Conservation (phyloP, 23 tunicate genomes). For the Ciona savignyi region DNA sequence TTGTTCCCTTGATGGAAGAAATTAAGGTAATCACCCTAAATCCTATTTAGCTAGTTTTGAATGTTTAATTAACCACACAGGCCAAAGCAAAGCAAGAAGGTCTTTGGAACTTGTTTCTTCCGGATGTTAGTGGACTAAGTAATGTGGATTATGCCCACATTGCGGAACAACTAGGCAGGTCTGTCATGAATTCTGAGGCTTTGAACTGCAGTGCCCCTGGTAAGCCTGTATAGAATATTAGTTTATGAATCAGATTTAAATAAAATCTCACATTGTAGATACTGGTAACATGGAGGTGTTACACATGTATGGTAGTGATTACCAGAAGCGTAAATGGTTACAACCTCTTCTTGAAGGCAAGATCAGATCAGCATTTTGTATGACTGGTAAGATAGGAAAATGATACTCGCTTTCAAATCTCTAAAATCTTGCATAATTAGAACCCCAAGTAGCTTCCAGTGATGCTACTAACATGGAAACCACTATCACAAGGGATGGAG, state of each 20-base stretch:
- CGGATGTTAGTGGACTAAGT: constrained; percentile 74
- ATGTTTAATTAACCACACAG: constrained; percentile 10
- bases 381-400: constrained; percentile 59
- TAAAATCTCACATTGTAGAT: constrained; percentile 35
- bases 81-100: constrained; percentile 81
- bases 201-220: constrained; percentile 96
- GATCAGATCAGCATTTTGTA: constrained; percentile 90
- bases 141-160: constrained; percentile 96
- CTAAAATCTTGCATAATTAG: too few relatives aligned
- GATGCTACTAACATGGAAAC: constrained; percentile 97
- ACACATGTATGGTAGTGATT: constrained; percentile 83
- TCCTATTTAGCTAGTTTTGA: background rate
- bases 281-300: constrained; percentile 99
- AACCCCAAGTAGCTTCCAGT: constrained; percentile 97
- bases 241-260: background rate
- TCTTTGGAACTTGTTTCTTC: constrained; percentile 88
- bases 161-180: constrained; percentile 89
- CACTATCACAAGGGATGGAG: constrained; percentile 67
- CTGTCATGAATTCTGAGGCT: constrained; percentile 37
- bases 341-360: constrained; percentile 87
- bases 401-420: background rate
- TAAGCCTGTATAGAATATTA: constrained; percentile 2
- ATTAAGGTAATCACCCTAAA: constrained; percentile 35
- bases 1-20: constrained; percentile 66
- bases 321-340: constrained; percentile 88